phyloP scores from a whole-genome alignment of 2,888 invertebrate genomes.

The Iselma pallidipennis region DNA sequence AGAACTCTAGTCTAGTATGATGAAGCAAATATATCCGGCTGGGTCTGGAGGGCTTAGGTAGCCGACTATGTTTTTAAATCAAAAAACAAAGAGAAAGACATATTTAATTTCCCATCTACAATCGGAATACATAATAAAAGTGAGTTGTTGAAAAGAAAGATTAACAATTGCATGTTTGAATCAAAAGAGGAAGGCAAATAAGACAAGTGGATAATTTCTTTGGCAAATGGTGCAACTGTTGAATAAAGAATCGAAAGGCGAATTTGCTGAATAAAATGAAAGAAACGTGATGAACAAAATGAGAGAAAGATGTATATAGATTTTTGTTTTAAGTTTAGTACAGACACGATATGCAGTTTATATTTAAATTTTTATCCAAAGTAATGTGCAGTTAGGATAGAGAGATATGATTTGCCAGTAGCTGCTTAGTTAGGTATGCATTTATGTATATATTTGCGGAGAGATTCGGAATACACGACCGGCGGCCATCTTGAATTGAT shows the following conservation, averaged over 20 bases:
- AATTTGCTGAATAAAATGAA: not conserved
- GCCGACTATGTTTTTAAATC: slow-evolving; percentile 34
- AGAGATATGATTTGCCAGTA: slow-evolving; percentile 49
- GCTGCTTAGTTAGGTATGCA: slow-evolving; percentile 47
- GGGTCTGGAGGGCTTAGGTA: slow-evolving; percentile 2
- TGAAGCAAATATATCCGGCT: slow-evolving; percentile 5
- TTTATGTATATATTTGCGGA: slow-evolving; percentile 50
- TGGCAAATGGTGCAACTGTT: slow-evolving; percentile 50
- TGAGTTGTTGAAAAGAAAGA: slow-evolving; percentile 44
- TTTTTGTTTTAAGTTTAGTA: no score
- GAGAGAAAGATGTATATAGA: not conserved
- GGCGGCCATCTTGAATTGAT: slow-evolving; percentile 48
- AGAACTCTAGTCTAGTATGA: not conserved
- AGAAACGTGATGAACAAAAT: not conserved
- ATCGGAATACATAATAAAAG: slow-evolving; percentile 44
- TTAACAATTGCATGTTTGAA: slow-evolving; percentile 49
- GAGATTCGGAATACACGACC: slow-evolving; percentile 45
- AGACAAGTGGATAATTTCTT: slow-evolving; percentile 53
- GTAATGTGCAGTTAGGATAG: slow-evolving; percentile 43
- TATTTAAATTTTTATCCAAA: slow-evolving; percentile 47
- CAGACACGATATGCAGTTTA: slow-evolving; percentile 46
- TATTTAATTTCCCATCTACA: slow-evolving; percentile 49
- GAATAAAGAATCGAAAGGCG: slow-evolving; percentile 46
- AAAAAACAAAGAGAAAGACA: slow-evolving; percentile 43
- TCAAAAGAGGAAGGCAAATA: slow-evolving; percentile 48